Evolutionary conservation across 2,113 vertebrate genomes (phyloP).

Genomic region (Lipotes vexillifer): DNA sequence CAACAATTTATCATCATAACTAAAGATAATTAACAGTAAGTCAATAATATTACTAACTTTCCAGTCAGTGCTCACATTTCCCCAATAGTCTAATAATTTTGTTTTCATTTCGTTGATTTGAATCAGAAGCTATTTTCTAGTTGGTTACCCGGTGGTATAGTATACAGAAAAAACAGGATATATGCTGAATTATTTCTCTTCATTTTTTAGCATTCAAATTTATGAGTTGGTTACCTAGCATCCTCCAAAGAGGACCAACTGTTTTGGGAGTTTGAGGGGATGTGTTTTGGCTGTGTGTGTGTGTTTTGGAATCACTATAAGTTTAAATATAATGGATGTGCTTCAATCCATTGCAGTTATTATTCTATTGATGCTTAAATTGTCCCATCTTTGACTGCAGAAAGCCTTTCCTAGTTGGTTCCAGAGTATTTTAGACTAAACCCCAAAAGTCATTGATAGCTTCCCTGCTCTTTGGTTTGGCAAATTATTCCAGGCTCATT

Average conservation of each 20-base stretch:
- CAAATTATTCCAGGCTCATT: background rate
- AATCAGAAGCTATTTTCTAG: background rate
- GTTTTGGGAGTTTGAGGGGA: background rate
- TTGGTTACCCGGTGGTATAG: background rate
- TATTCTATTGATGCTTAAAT: background rate
- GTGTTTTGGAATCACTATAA: background rate
- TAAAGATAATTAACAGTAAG: background rate
- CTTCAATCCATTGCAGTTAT: background rate
- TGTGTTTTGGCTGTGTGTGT: background rate
- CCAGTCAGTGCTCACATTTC: background rate
- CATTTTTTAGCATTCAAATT: background rate
- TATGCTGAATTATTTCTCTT: background rate
- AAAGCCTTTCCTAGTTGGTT: background rate
- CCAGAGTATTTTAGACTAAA: background rate
- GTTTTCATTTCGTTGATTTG: background rate
- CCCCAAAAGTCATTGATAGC: background rate
- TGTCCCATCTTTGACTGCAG: background rate
- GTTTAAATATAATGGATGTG: background rate
- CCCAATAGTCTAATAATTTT: background rate
- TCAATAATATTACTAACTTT: background rate
- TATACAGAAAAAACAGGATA: background rate
- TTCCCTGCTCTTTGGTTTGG: background rate
- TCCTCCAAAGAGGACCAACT: background rate
- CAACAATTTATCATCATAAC: background rate
- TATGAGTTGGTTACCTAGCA: background rate